These are phyloP conservation scores for Chunga burmeisteri DNA, from an alignment of 2,113 vertebrate species.

Conservation along the genomic window DNA sequence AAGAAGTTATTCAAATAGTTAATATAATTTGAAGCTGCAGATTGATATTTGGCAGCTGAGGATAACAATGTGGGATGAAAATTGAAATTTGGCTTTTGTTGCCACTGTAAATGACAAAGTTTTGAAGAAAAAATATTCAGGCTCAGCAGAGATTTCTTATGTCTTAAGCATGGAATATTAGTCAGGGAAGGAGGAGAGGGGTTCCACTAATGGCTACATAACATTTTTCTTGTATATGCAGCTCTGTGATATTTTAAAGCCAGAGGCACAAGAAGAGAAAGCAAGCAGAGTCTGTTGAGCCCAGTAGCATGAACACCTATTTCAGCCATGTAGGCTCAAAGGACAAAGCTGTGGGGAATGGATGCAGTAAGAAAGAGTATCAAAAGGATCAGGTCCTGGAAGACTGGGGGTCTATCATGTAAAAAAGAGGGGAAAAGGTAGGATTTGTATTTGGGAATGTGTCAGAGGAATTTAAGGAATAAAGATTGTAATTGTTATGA, in stretches of 20 bases:
- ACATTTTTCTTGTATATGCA: neutral
- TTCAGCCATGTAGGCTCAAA: neutral
- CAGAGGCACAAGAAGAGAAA: neutral
- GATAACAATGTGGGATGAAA: neutral
- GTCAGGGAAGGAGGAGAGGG: neutral
- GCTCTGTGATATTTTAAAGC: neutral
- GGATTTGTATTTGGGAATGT: neutral
- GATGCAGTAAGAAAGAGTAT: neutral
- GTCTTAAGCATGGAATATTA: neutral
- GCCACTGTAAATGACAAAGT: neutral
- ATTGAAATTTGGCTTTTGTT: neutral
- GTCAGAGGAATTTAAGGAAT: neutral
- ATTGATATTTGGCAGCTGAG: slow-evolving; percentile 4
- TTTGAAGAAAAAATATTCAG: neutral
- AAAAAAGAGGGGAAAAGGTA: neutral
- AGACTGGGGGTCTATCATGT: neutral
- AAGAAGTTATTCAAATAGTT: neutral
- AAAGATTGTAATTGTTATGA: neutral
- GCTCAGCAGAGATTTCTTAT: neutral
- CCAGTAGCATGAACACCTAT: neutral
- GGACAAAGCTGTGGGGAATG: rapidly evolving
- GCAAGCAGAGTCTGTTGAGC: neutral
- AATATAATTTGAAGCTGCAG: slow-evolving; percentile 28
- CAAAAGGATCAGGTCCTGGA: neutral
- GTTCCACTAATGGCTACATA: neutral